Evolutionary conservation across 2,888 invertebrate species (phyloP).

Genomic region (Monoplex corrugatus): DNA sequence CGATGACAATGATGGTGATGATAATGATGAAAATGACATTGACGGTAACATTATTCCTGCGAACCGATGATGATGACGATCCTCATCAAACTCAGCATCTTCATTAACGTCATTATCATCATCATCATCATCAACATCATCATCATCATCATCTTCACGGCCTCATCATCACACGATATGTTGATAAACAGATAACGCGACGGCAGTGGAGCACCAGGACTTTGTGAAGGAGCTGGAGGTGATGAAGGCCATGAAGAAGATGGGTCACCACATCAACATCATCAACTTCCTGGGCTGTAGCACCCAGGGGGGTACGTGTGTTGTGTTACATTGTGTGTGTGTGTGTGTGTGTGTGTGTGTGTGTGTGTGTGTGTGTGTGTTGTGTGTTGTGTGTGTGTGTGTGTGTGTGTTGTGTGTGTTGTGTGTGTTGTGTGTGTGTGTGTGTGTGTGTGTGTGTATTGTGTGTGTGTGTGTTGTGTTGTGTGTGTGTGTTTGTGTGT

Average conservation of each 20-base stretch:
- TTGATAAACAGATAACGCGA: slow-evolving; percentile 93
- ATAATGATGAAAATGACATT: too few relatives aligned
- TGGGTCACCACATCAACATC: slow-evolving; percentile 93
- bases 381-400: not conserved
- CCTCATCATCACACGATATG: too few relatives aligned
- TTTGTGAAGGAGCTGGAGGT: slow-evolving; percentile 99
- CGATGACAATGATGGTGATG: too few relatives aligned
- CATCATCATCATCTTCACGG: not conserved
- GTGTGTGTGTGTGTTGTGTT: too few relatives aligned
- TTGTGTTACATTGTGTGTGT: not conserved
- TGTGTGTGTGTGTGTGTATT: too few relatives aligned
- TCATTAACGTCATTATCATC: not conserved
- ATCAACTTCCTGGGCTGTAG: slow-evolving; percentile 98
- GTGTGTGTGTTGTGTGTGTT: not conserved
- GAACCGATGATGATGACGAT: too few relatives aligned
- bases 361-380: too few relatives aligned
- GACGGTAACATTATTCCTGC: too few relatives aligned
- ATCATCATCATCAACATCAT: not conserved
- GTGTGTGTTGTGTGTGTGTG: not conserved
- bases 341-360: too few relatives aligned
- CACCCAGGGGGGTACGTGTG: slow-evolving; percentile 91
- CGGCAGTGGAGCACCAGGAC: slow-evolving; percentile 97
- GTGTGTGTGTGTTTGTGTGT: not conserved
- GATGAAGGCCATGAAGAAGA: slow-evolving; percentile 89
- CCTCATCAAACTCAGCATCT: not conserved